Evolutionary conservation across 2,797 vertebrate species (phyloP).

Genomic region (Cichlasoma orientale): DNA sequence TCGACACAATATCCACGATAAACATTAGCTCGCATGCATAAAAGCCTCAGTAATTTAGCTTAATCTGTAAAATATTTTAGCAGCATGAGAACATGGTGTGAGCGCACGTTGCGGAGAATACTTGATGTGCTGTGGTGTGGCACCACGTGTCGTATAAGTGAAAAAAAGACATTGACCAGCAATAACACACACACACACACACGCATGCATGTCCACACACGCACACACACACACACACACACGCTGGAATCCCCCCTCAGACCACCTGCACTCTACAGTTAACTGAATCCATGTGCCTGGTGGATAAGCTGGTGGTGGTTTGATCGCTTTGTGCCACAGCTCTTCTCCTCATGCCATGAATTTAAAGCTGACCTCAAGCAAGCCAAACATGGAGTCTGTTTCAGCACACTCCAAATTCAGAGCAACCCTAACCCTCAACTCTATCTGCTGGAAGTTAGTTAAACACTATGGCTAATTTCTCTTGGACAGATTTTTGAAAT

Average conservation of each 20-base stretch:
- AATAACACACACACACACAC: conserved; percentile 4
- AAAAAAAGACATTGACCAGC: conserved; percentile 35
- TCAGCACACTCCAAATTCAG: not conserved
- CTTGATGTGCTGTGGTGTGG: not conserved
- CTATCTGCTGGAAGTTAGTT: not conserved
- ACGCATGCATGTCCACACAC: not conserved
- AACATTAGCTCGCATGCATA: not conserved
- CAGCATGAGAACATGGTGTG: not conserved
- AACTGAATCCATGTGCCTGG: conserved; percentile 78
- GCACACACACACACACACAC: conserved; percentile 8
- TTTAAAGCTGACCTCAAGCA: conserved; percentile 60
- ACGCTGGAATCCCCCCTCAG: conserved; percentile 74
- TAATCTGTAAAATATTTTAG: not conserved
- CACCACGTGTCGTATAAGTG: conserved; percentile 6
- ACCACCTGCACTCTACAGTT: conserved; percentile 76
- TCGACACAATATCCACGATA: not conserved
- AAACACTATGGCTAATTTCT: conserved; percentile 6
- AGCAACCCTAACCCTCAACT: not conserved
- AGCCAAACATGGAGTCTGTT: conserved; percentile 17
- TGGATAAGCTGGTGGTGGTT: conserved; percentile 67
- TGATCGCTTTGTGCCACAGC: conserved; percentile 59
- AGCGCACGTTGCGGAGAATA: not conserved
- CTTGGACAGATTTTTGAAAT: conserved; percentile 13
- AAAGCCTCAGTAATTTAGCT: not conserved
- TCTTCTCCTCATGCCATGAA: conserved; percentile 59